These are phyloP conservation scores for Augiades crinisus DNA, from an alignment of 2,888 invertebrate genomes.

Conservation along the genomic window DNA sequence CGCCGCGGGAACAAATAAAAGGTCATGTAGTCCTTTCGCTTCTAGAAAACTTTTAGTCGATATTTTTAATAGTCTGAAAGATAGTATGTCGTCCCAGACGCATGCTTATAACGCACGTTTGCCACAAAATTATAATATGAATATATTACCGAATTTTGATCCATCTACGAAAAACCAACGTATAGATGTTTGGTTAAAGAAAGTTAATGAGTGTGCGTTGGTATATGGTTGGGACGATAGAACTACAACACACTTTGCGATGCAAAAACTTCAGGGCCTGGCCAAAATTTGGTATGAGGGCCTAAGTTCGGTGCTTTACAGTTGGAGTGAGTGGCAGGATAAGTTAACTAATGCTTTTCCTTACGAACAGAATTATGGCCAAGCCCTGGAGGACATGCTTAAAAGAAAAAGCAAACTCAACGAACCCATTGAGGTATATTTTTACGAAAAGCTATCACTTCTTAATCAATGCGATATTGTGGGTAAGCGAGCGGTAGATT, in stretches of 20 bases:
- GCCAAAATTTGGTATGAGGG: conserved; percentile 34
- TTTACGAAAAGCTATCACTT: background rate
- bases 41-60: conserved; percentile 9
- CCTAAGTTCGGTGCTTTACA: conserved; percentile 28
- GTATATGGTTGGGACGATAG: conserved; percentile 31
- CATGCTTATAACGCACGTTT: background rate
- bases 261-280: conserved; percentile 33
- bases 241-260: conserved; percentile 29
- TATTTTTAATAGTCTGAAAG: conserved; percentile 15
- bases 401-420: too few species aligned
- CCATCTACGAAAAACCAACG: conserved; percentile 20
- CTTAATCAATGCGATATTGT: background rate
- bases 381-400: too few species aligned
- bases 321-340: conserved; percentile 30
- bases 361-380: conserved; percentile 28
- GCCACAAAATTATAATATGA: conserved; percentile 1
- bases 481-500: conserved; percentile 3
- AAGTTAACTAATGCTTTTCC: conserved; percentile 28
- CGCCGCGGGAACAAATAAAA: background rate
- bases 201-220: conserved; percentile 20
- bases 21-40: conserved; percentile 19
- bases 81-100: conserved; percentile 3
- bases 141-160: conserved; percentile 12
- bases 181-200: conserved; percentile 25
- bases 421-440: conserved; percentile 8